Evolutionary conservation across 2,888 invertebrate genomes (phyloP), one percentile per base, ranked within the genome.

Genomic region (Xanthia togata): DNA sequence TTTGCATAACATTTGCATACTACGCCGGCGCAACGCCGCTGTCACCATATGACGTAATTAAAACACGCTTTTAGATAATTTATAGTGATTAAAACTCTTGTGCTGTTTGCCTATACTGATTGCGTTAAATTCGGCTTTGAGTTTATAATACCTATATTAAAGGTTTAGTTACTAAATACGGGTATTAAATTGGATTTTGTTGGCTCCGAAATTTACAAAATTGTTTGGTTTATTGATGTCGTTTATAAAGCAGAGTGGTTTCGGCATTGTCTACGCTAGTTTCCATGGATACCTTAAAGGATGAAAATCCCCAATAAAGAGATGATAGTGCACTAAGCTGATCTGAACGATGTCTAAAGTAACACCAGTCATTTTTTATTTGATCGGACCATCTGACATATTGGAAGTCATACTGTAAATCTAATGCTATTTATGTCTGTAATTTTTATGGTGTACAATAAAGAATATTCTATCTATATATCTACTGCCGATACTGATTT

Each of bases 1-100:
- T 94, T 93, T 91, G 89, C 91, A 91, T 92, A 90, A 81, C 44
- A 93, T 93, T 93, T 92, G 92, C 93, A 93, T 93, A 90, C 83
- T 78, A 86, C 85, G 83, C 75, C 81, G 65, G 81, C 68, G 71
- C 73, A 78, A 71, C 69, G 65, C 75, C 50, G 83, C 82, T 86
- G 87, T 85, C 88, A 88, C 87, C 87, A 84, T 88, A 78, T 88
- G 86, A 87, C 83, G 89, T 91, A 89, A 91, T 91, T 91, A 88
- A 89, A 91, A 84, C 81, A 88, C 80, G 89, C 84, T 90, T 88
- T 83, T 79, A 87, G 86, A 88, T 86, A 75, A 89, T 90, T 89
- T 88, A 87, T 87, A 83, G 88, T 81, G 84, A 85, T 88, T 84
- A 86, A 84, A 87, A 70, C 75, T 75, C 72, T 71, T 72, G 65